phyloP scores from a whole-genome alignment of 2,888 invertebrate species.

The Caenorhabditis doughertyi region DNA sequence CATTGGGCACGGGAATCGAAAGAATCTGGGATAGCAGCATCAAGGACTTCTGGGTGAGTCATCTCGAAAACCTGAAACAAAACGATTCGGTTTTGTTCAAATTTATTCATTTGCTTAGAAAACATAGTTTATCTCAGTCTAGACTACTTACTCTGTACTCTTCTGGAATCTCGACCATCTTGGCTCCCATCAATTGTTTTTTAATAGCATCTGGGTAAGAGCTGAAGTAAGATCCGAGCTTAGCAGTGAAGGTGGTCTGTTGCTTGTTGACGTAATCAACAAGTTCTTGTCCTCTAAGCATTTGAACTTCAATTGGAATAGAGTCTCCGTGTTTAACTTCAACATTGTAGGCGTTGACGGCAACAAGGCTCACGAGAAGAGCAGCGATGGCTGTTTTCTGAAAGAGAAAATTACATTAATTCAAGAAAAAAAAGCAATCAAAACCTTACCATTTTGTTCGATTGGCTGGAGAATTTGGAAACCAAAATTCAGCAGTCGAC shows the following conservation, averaged over 20 bases:
- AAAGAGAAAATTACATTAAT: not conserved
- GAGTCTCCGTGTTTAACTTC: conserved; percentile 55
- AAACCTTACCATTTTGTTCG: conserved; percentile 54
- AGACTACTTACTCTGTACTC: conserved; percentile 66
- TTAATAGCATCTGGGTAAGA: conserved; percentile 64
- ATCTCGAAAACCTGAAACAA: conserved; percentile 59
- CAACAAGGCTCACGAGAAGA: conserved; percentile 47
- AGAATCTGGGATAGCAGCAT: conserved; percentile 66
- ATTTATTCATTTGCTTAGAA: no score
- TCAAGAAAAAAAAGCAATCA: not conserved
- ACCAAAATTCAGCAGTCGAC: conserved; percentile 52
- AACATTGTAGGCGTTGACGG: conserved; percentile 54
- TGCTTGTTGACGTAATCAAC: conserved; percentile 72
- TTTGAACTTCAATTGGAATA: conserved; percentile 59
- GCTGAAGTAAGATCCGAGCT: conserved; percentile 66
- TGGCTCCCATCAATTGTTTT: conserved; percentile 71
- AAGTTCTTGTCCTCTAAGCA: conserved; percentile 69
- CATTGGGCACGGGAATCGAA: conserved; percentile 74
- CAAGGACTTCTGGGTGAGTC: conserved; percentile 63
- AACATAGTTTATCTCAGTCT: no score
- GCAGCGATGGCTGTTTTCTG: conserved; percentile 57
- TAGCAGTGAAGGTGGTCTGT: conserved; percentile 66
- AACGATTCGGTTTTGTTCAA: not conserved
- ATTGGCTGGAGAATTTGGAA: conserved; percentile 36
- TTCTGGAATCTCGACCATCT: conserved; percentile 69